Evolutionary conservation across 2,113 vertebrate genomes (phyloP).

Genomic region (Seriola rivoliana): DNA sequence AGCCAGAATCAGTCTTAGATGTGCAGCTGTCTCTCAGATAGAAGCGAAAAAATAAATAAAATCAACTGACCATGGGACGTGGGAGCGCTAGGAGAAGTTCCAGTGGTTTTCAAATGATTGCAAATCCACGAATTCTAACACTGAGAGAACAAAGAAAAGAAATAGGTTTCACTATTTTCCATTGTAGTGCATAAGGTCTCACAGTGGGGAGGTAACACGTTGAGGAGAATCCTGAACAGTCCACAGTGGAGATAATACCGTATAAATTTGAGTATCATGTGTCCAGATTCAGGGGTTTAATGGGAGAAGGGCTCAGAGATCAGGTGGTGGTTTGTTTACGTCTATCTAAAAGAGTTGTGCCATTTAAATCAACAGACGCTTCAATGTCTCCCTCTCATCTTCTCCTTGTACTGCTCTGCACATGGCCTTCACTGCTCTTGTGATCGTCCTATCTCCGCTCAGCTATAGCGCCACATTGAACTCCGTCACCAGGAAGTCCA

Average conservation of each 20-base stretch:
- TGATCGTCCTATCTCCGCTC: constrained; percentile 1
- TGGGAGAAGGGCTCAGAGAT: constrained; percentile 52
- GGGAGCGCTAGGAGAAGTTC: constrained; percentile 39
- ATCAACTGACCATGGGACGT: constrained; percentile 14
- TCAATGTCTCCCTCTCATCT: not conserved
- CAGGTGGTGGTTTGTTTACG: constrained; percentile 31
- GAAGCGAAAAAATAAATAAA: constrained; percentile 32
- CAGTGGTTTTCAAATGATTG: constrained; percentile 29
- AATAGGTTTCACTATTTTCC: constrained; percentile 41
- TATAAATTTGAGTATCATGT: constrained; percentile 4
- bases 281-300: constrained; percentile 20
- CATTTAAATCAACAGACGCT: constrained; percentile 53
- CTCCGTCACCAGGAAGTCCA: constrained; percentile 97
- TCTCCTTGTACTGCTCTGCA: not conserved
- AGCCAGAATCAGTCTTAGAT: constrained; percentile 48
- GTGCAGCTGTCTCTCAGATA: constrained; percentile 46
- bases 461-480: constrained; percentile 95
- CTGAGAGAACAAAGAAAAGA: constrained; percentile 31
- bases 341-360: constrained; percentile 67
- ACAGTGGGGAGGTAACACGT: constrained; percentile 75
- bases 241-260: constrained; percentile 36
- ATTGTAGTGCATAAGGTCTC: constrained; percentile 66
- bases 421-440: not conserved
- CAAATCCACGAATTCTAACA: constrained; percentile 36
- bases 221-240: constrained; percentile 63